Evolutionary conservation across 2,888 invertebrate species (phyloP).

Genomic region (Oscheius sp.): DNA sequence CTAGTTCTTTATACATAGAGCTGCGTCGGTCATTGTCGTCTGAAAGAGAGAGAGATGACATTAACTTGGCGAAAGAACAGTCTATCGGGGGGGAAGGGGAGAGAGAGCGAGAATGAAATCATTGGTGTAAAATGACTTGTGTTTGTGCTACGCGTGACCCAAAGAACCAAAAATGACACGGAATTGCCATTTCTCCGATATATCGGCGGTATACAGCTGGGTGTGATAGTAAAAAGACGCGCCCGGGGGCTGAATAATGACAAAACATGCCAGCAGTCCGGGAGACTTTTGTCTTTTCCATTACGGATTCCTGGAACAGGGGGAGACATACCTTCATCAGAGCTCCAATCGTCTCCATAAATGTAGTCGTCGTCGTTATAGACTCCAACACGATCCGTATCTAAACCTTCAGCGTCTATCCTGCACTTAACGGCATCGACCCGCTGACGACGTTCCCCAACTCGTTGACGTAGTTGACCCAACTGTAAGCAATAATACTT

Average conservation of each 20-base stretch:
- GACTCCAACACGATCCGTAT: conserved; percentile 39
- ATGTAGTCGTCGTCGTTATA: conserved; percentile 45
- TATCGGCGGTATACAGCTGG: not conserved
- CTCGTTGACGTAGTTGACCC: conserved; percentile 53
- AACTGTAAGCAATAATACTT: conserved; percentile 37
- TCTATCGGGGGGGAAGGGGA: conserved; percentile 6
- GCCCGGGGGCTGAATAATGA: conserved; percentile 10
- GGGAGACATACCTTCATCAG: conserved; percentile 47
- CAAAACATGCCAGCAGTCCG: conserved; percentile 18
- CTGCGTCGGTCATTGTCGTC: conserved; percentile 50
- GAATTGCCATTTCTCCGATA: no score
- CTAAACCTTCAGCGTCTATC: conserved; percentile 45
- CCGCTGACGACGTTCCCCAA: conserved; percentile 44
- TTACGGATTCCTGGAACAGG: not conserved
- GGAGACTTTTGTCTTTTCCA: conserved; percentile 17
- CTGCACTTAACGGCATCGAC: conserved; percentile 40
- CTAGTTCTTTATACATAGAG: conserved; percentile 59
- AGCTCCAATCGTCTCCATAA: conserved; percentile 68
- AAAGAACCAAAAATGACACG: conserved; percentile 1
- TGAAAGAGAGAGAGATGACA: conserved; percentile 1
- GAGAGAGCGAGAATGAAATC: conserved; percentile 21
- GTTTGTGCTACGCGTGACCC: not conserved
- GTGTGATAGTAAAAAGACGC: conserved; percentile 22
- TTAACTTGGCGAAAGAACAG: no score
- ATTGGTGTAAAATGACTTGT: conserved; percentile 11